Conservation (phyloP, 2,797 vertebrate genomes). For the Mus caroli region DNA sequence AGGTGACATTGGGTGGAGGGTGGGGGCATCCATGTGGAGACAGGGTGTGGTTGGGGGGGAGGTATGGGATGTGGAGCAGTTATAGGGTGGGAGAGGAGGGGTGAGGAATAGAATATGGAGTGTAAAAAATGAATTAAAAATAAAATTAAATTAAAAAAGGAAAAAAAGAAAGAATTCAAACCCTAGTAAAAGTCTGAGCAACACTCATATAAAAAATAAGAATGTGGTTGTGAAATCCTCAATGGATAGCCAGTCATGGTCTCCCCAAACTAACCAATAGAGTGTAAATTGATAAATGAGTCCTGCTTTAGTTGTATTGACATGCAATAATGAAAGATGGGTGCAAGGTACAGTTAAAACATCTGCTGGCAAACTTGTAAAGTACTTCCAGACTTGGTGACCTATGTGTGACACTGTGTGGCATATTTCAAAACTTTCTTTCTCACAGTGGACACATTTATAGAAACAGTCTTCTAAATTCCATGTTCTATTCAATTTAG, state of each 20-base stretch:
- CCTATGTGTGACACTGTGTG: neutral
- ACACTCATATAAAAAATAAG: neutral
- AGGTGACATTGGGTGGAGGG: too few relatives aligned
- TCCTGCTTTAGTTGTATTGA: neutral
- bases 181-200: neutral
- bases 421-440: neutral
- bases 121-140: too few relatives aligned
- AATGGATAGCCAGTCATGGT: neutral
- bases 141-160: too few relatives aligned
- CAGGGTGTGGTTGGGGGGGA: too few relatives aligned
- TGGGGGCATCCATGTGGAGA: too few relatives aligned
- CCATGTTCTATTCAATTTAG: neutral
- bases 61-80: too few relatives aligned
- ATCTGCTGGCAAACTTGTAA: neutral
- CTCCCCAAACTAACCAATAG: neutral
- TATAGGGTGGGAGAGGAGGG: too few relatives aligned
- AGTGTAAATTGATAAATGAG: neutral
- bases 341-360: neutral
- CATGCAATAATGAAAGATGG: neutral
- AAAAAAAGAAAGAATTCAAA: neutral
- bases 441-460: neutral
- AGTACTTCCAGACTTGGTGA: neutral
- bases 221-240: neutral
- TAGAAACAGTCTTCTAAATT: neutral
- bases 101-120: too few relatives aligned